Conservation (phyloP, 1,140 invertebrate genomes). For the Homalodisca vitripennis region DNA sequence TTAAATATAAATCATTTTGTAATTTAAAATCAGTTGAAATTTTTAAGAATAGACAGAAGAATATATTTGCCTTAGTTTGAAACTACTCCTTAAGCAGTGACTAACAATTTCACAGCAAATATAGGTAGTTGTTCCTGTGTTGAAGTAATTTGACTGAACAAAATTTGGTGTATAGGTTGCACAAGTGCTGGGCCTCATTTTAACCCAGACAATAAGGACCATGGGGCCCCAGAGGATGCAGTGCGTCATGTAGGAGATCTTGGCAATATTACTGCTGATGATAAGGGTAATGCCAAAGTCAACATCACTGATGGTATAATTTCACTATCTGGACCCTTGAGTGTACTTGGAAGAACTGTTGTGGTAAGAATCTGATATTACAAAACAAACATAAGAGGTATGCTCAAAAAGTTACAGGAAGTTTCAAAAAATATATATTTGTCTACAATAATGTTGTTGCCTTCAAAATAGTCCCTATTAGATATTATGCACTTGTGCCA, state of each 20-base stretch:
- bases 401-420: too few relatives aligned
- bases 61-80: too few relatives aligned
- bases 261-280: constrained; percentile 79
- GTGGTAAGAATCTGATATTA: constrained; percentile 65
- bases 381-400: too few relatives aligned
- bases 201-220: constrained; percentile 83
- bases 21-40: background rate
- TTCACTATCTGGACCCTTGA: constrained; percentile 70
- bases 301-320: constrained; percentile 73
- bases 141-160: background rate
- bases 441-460: too few relatives aligned
- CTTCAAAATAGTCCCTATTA: too few relatives aligned
- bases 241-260: constrained; percentile 89
- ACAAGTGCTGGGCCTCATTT: constrained; percentile 94
- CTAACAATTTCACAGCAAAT: background rate
- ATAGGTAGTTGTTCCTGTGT: background rate
- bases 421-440: too few relatives aligned
- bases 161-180: constrained; percentile 63
- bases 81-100: too few relatives aligned
- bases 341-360: constrained; percentile 84
- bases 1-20: background rate
- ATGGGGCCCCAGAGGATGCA: constrained; percentile 75
- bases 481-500: too few relatives aligned
- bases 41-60: background rate
- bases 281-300: constrained; percentile 73